Evolutionary conservation across 2,113 vertebrate genomes (phyloP).

Genomic region (Myiozetetes cayanensis): DNA sequence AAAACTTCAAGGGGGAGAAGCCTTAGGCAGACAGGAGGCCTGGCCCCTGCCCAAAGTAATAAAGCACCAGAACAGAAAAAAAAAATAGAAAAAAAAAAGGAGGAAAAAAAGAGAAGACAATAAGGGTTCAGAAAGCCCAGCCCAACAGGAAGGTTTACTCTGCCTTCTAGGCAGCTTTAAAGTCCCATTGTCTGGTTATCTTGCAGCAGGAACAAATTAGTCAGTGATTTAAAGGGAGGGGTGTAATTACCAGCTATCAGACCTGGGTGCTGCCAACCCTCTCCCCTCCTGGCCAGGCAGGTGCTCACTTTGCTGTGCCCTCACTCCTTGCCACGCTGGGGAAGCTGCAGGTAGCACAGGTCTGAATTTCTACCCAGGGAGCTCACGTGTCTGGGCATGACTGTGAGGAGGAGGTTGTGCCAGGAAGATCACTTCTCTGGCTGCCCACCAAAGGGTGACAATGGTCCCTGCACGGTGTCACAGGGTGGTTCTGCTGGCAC

Average conservation of each 20-base stretch:
- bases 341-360: not conserved
- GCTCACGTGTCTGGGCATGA: not conserved
- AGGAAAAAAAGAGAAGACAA: not conserved
- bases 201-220: not conserved
- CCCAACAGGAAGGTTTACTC: not conserved
- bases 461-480: not conserved
- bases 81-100: not conserved
- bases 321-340: not conserved
- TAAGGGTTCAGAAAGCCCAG: not conserved
- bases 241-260: not conserved
- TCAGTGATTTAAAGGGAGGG: not conserved
- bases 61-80: not conserved
- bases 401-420: not conserved
- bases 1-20: not conserved
- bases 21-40: not conserved
- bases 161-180: not conserved
- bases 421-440: not conserved
- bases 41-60: not conserved
- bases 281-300: not conserved
- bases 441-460: fast-evolving
- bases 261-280: not conserved
- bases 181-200: not conserved
- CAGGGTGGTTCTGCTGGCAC: not conserved
- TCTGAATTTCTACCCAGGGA: not conserved
- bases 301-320: not conserved